Evolutionary conservation across 2,113 vertebrate genomes (phyloP).

Genomic region (Oreochromis niloticus): DNA sequence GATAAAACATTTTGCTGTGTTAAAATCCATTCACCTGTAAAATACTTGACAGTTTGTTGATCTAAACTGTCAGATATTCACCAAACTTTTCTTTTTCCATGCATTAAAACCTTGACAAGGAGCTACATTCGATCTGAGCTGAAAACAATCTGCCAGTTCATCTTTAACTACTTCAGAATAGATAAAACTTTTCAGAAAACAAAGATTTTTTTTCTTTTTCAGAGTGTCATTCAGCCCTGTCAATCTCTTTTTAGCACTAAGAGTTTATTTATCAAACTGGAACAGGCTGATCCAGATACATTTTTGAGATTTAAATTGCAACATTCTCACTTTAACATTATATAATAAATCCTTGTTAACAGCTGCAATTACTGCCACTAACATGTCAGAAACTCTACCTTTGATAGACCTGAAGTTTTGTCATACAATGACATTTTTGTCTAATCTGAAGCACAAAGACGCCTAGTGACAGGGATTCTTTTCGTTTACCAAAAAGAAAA

Average conservation of each 20-base stretch:
- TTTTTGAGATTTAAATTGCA: not conserved
- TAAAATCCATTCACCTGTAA: not conserved
- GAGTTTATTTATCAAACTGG: conserved; percentile 20
- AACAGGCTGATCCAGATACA: conserved; percentile 19
- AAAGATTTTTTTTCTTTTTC: not conserved
- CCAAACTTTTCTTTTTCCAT: not conserved
- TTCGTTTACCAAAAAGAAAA: conserved; percentile 50
- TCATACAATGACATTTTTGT: not conserved
- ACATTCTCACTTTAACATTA: not conserved
- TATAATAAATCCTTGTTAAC: not conserved
- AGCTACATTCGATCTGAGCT: not conserved
- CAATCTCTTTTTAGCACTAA: conserved; percentile 5
- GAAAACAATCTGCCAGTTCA: not conserved
- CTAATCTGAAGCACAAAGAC: conserved; percentile 42
- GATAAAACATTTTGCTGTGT: not conserved
- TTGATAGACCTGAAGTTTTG: conserved; percentile 14
- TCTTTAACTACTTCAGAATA: conserved; percentile 16
- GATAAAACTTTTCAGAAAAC: conserved; percentile 33
- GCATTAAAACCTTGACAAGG: not conserved
- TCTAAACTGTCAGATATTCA: not conserved
- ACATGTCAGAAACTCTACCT: not conserved
- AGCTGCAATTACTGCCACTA: conserved; percentile 2
- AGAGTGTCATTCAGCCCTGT: conserved; percentile 12
- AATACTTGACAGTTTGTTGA: not conserved
- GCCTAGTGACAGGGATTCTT: conserved; percentile 54